Percentiles rank a stretch among this genome's conserved stretches.
Evolutionary conservation across 1,140 invertebrate species (phyloP).

Genomic region (Fopius arisanus): DNA sequence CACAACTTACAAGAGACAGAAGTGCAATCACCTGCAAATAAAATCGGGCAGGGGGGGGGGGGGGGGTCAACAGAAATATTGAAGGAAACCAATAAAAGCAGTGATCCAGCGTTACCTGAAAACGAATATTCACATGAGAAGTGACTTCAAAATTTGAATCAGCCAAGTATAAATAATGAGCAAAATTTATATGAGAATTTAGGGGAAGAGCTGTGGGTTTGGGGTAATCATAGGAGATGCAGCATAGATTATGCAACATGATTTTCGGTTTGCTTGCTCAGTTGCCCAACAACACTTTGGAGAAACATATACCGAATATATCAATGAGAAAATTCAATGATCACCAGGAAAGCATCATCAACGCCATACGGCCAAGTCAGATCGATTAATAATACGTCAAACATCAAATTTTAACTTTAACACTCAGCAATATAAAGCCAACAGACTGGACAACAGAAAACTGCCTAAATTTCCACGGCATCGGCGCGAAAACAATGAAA

Average conservation of each 20-base stretch:
- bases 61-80: too few relatives aligned
- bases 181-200: too few relatives aligned
- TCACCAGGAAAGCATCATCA: neutral
- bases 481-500: constrained; percentile 16
- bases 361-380: neutral
- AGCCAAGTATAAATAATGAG: too few relatives aligned
- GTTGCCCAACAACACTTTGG: constrained; percentile 21
- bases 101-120: too few relatives aligned
- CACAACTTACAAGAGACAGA: too few relatives aligned
- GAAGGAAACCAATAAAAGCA: too few relatives aligned
- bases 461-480: neutral
- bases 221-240: too few relatives aligned
- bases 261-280: neutral
- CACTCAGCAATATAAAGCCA: neutral
- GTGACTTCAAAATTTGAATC: too few relatives aligned
- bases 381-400: neutral
- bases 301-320: neutral
- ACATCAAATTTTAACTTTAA: neutral
- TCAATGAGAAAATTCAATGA: neutral
- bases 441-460: neutral
- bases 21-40: too few relatives aligned
- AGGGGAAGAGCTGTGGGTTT: too few relatives aligned
- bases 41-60: too few relatives aligned
- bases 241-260: neutral
- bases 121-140: too few relatives aligned